Evolutionary conservation across 64 coral and sea anemone genomes (phyloP).

Genomic region (Stichodactyla helianthus): DNA sequence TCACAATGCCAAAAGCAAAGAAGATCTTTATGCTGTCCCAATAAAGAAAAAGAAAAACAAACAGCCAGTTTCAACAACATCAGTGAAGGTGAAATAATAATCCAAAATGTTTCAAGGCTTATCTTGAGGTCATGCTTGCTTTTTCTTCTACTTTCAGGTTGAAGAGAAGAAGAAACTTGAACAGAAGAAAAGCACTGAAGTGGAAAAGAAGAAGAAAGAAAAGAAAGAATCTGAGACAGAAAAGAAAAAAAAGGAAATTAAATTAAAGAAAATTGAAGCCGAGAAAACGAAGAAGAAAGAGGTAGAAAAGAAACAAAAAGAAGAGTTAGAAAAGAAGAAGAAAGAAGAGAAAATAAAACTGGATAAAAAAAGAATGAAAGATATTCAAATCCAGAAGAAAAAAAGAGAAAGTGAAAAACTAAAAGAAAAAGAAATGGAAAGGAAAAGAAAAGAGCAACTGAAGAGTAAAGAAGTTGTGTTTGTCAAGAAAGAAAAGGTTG

Average conservation of each 20-base stretch:
- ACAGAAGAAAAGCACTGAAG: background rate
- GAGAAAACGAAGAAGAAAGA: constrained; percentile 6
- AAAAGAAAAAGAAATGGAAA: background rate
- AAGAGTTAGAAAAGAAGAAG: background rate
- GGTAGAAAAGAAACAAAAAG: background rate
- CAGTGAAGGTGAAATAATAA: background rate
- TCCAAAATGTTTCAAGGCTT: background rate
- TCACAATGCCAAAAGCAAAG: background rate
- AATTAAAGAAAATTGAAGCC: background rate
- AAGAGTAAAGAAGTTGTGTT: background rate
- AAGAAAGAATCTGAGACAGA: background rate
- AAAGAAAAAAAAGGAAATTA: background rate
- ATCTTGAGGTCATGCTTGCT: background rate
- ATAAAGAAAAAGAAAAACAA: background rate
- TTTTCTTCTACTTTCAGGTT: background rate
- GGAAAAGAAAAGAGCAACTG: background rate
- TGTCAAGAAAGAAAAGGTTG: background rate
- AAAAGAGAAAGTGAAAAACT: background rate
- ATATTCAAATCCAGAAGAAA: background rate
- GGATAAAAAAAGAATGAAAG: background rate
- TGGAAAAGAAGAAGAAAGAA: background rate
- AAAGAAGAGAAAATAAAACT: background rate
- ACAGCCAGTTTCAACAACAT: background rate
- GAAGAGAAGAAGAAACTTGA: background rate
- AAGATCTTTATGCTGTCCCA: constrained; percentile 10